A percentile compares a stretch with the other conserved stretches of the same genome.
These are phyloP conservation scores for Ophioninae sp. DNA, from an alignment of 2,888 invertebrate genomes.

Conservation along the genomic window DNA sequence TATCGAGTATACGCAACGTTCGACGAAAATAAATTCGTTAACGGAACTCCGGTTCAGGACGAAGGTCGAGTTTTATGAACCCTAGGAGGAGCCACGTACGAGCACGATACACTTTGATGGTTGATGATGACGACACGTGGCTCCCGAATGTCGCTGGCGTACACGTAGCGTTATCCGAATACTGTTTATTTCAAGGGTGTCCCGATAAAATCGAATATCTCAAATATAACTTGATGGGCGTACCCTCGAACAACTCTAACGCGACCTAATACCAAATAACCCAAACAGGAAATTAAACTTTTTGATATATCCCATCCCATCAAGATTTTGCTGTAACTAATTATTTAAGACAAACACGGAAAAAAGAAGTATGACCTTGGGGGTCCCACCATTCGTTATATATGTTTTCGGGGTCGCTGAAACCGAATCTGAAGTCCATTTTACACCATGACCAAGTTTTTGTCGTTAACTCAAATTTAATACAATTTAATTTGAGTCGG, in stretches of 20 bases:
- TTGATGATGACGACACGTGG: conserved; percentile 23
- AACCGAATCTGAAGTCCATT: no score
- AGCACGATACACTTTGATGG: conserved; percentile 14
- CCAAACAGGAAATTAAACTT: no score
- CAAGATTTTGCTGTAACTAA: no score
- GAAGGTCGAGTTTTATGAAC: conserved; percentile 61
- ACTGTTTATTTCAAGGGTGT: not conserved
- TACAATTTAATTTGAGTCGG: no score
- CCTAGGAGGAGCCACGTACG: not conserved
- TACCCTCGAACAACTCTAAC: conserved; percentile 35
- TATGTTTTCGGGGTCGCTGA: no score
- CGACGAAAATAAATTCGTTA: conserved; percentile 54
- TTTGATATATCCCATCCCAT: no score
- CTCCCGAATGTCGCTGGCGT: conserved; percentile 27
- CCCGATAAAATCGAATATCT: not conserved
- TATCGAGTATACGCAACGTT: conserved; percentile 19
- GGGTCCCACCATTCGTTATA: no score
- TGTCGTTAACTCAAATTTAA: no score
- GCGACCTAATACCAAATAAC: conserved; percentile 46
- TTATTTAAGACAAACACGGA: no score
- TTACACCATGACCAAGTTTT: no score
- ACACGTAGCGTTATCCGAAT: not conserved
- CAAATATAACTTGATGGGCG: not conserved
- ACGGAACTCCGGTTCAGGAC: conserved; percentile 41
- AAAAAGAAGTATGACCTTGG: no score